A percentile compares a stretch with the other conserved stretches of the same genome.
Evolutionary conservation across 2,113 vertebrate species (phyloP).

Genomic region (Nothoprocta pentlandii): DNA sequence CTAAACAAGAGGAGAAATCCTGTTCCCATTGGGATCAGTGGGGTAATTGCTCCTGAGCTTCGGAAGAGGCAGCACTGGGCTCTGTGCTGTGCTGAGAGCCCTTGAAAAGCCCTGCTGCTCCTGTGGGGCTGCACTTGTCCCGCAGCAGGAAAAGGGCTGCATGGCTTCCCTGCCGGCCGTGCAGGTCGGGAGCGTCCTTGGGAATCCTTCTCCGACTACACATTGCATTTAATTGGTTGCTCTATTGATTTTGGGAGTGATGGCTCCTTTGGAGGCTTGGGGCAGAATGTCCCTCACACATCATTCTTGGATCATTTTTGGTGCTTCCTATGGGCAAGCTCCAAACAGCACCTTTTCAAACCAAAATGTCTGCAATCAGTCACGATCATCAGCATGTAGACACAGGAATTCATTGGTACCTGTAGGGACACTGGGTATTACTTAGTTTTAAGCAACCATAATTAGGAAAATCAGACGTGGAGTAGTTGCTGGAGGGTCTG

Average conservation of each 20-base stretch:
- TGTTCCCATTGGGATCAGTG: neutral
- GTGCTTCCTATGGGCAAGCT: neutral
- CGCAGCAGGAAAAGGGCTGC: neutral
- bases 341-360: neutral
- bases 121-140: neutral
- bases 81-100: neutral
- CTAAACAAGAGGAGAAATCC: constrained; percentile 40
- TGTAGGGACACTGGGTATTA: neutral
- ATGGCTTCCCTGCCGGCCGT: neutral
- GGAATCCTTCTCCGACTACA: neutral
- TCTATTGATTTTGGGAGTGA: rapidly evolving
- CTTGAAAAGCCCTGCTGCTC: neutral
- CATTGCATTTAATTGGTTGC: neutral
- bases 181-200: neutral
- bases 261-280: neutral
- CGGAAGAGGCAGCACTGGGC: neutral
- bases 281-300: neutral
- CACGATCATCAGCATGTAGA: neutral
- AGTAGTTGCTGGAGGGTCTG: neutral
- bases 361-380: neutral
- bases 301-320: neutral
- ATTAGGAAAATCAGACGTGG: neutral
- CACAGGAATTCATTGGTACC: neutral
- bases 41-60: constrained; percentile 48
- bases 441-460: neutral